Evolutionary conservation across 2,888 invertebrate genomes (phyloP).

Genomic region (Acrobasis suavella): DNA sequence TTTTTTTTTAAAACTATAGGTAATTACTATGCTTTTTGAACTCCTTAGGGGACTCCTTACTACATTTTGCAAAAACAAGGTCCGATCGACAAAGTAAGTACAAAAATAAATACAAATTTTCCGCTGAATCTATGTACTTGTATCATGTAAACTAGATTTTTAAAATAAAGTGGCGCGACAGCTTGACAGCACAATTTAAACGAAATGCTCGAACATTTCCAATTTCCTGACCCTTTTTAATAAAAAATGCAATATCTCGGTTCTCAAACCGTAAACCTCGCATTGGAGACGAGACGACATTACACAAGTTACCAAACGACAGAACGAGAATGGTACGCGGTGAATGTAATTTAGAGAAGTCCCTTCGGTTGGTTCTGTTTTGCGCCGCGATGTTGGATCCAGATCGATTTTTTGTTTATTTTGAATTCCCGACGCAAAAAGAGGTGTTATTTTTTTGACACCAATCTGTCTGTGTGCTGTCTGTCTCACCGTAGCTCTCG

Average conservation of each 20-base stretch:
- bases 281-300: conserved; percentile 15
- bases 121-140: no score
- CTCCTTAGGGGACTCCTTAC: no score
- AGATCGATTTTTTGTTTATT: background rate
- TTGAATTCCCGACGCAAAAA: no score
- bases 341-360: conserved; percentile 15
- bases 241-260: conserved; percentile 11
- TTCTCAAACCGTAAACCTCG: background rate
- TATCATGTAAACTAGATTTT: no score
- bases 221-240: conserved; percentile 10
- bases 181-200: background rate
- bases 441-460: no score
- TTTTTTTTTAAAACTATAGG: no score
- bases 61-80: no score
- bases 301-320: conserved; percentile 14
- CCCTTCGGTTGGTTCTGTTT: background rate
- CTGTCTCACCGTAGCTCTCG: no score
- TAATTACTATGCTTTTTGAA: no score
- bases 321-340: conserved; percentile 11
- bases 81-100: no score
- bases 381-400: background rate
- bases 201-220: conserved; percentile 4
- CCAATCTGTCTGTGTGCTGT: no score
- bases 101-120: no score
- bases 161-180: background rate